phyloP scores from a whole-genome alignment of 2,113 vertebrate genomes.

The Gymnobelideus leadbeateri region DNA sequence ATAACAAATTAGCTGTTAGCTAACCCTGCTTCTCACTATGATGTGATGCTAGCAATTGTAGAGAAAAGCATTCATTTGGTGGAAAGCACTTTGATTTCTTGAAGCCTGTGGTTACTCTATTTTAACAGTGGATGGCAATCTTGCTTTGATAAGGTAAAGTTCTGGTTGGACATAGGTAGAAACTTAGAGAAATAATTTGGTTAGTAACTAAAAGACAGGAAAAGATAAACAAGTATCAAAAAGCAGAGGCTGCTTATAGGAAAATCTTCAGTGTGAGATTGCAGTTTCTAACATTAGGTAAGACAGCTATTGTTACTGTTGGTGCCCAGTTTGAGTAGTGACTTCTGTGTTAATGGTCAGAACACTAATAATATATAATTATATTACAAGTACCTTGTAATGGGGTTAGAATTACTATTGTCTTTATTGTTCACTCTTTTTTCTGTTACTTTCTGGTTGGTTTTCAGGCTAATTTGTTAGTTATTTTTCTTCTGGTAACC shows the following conservation, averaged over 20 bases:
- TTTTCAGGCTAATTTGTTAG: not conserved
- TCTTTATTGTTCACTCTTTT: not conserved
- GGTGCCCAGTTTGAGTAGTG: not conserved
- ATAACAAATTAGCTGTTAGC: not conserved
- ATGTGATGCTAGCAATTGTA: not conserved
- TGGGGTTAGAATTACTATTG: not conserved
- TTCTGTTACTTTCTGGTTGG: not conserved
- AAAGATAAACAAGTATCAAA: not conserved
- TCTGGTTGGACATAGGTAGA: not conserved
- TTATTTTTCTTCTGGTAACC: not conserved
- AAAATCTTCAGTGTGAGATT: not conserved
- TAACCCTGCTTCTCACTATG: not conserved
- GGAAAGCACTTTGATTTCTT: not conserved
- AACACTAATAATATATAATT: no score
- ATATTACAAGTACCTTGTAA: not conserved
- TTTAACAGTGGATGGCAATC: slow-evolving; percentile 1
- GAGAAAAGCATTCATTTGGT: not conserved
- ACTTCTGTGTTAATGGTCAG: not conserved
- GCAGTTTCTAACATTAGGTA: not conserved
- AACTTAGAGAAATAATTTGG: not conserved
- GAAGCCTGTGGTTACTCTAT: not conserved
- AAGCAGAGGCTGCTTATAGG: not conserved
- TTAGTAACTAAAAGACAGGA: not conserved
- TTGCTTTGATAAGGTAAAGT: not conserved
- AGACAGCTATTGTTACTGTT: not conserved